Conservation (phyloP, 2,113 vertebrate species). For the Mionectes macconnelli region DNA sequence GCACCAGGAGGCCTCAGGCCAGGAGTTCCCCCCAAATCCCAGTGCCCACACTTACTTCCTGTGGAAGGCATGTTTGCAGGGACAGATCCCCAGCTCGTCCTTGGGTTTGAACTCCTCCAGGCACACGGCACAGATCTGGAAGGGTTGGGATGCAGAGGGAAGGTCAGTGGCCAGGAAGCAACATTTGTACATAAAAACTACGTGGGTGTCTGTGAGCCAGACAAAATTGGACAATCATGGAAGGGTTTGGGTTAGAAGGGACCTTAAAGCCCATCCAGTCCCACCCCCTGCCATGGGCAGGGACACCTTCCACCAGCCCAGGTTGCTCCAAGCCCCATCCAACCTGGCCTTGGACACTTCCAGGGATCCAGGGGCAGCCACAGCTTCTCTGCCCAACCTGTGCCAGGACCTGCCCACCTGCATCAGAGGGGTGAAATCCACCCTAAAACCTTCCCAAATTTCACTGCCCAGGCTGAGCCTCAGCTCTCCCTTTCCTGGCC, state of each 20-base stretch:
- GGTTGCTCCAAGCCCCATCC: rapidly evolving
- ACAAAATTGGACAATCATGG: rapidly evolving
- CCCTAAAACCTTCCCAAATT: neutral
- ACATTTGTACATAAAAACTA: rapidly evolving
- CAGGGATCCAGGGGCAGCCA: neutral
- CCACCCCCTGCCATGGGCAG: neutral
- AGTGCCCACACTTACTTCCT: constrained; percentile 86
- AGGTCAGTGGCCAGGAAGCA: neutral
- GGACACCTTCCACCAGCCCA: rapidly evolving
- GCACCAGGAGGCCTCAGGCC: neutral
- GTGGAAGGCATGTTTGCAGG: constrained; percentile 99
- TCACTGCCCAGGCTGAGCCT: neutral
- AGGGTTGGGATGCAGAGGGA: too few relatives aligned
- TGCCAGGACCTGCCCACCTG: neutral
- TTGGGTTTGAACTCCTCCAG: constrained; percentile 98
- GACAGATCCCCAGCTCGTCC: constrained; percentile 97
- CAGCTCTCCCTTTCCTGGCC: rapidly evolving
- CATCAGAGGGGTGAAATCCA: neutral
- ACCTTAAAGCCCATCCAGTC: rapidly evolving
- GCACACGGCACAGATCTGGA: constrained; percentile 95
- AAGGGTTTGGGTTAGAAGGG: neutral
- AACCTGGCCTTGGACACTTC: rapidly evolving
- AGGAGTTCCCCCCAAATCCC: too few relatives aligned
- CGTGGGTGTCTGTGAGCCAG: rapidly evolving
- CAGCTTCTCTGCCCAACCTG: neutral